These are phyloP conservation scores for Gymnocypris eckloni DNA, from an alignment of 2,797 vertebrate species.

Conservation along the genomic window DNA sequence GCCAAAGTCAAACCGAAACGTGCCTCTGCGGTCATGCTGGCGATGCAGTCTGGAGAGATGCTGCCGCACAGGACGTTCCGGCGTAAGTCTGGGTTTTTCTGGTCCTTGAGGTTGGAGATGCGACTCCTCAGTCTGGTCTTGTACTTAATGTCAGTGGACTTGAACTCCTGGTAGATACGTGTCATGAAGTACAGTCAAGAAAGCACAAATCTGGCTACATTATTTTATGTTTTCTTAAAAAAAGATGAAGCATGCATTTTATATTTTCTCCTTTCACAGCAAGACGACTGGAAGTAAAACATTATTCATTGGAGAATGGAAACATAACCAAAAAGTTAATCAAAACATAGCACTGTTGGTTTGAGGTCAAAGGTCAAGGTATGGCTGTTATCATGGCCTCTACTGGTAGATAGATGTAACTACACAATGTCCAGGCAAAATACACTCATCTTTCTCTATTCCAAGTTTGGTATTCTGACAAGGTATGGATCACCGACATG, in stretches of 20 bases:
- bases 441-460: not conserved
- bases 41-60: constrained; percentile 86
- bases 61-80: constrained; percentile 89
- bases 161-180: constrained; percentile 92
- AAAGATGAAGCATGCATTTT: not conserved
- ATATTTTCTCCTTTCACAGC: not conserved
- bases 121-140: constrained; percentile 91
- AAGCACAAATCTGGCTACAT: not conserved
- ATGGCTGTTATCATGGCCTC: not conserved
- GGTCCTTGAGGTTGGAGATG: constrained; percentile 95
- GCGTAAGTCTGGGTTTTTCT: constrained; percentile 92
- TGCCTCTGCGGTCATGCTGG: constrained; percentile 90
- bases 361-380: not conserved
- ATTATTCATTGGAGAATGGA: not conserved
- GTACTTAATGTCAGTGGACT: constrained; percentile 92
- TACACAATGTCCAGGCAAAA: not conserved
- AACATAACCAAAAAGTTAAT: not conserved
- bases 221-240: not conserved
- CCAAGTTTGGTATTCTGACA: not conserved
- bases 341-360: not conserved
- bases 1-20: not conserved
- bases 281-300: not conserved
- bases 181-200: constrained; percentile 66
- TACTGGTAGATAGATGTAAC: not conserved
- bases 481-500: not conserved